phyloP scores from a whole-genome alignment of 1,140 invertebrate species.

The Drosophila serrata region DNA sequence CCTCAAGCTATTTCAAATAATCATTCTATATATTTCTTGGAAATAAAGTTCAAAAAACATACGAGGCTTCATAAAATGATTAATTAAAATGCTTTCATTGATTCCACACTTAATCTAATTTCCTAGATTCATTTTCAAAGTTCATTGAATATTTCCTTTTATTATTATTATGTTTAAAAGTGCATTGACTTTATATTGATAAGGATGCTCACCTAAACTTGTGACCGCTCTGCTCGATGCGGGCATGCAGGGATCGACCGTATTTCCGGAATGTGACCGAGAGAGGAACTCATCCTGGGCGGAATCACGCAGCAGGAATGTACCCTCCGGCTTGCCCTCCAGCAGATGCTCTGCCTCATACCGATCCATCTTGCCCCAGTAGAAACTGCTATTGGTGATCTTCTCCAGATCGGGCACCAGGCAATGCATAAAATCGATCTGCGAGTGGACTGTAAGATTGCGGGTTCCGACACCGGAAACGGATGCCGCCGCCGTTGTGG shows the following conservation, averaged over 20 bases:
- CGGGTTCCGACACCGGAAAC: slow-evolving; percentile 8
- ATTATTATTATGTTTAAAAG: not conserved
- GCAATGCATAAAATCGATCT: slow-evolving; percentile 97
- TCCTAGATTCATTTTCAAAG: not conserved
- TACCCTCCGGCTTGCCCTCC: slow-evolving; percentile 97
- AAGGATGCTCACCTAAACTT: slow-evolving; percentile 88
- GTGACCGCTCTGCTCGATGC: slow-evolving; percentile 99
- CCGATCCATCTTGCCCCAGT: slow-evolving; percentile 98
- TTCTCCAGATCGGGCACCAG: slow-evolving; percentile 96
- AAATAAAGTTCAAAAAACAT: not conserved
- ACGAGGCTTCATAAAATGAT: not conserved
- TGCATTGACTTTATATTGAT: slow-evolving; percentile 8
- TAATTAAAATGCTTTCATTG: not conserved
- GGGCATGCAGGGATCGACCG: slow-evolving; percentile 96
- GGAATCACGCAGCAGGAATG: slow-evolving; percentile 97
- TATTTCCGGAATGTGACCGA: slow-evolving; percentile 99
- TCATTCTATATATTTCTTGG: not conserved
- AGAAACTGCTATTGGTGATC: slow-evolving; percentile 96
- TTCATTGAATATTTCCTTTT: too few species aligned
- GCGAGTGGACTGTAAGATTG: slow-evolving; percentile 89
- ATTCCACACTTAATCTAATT: not conserved
- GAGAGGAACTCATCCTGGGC: slow-evolving; percentile 98
- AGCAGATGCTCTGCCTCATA: slow-evolving; percentile 97
- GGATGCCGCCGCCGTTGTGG: not conserved
- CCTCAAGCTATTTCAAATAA: not conserved